Percentiles rank a stretch among this genome's conserved stretches.
phyloP scores from a whole-genome alignment of 2,797 vertebrate species.

The Esox lucius region DNA sequence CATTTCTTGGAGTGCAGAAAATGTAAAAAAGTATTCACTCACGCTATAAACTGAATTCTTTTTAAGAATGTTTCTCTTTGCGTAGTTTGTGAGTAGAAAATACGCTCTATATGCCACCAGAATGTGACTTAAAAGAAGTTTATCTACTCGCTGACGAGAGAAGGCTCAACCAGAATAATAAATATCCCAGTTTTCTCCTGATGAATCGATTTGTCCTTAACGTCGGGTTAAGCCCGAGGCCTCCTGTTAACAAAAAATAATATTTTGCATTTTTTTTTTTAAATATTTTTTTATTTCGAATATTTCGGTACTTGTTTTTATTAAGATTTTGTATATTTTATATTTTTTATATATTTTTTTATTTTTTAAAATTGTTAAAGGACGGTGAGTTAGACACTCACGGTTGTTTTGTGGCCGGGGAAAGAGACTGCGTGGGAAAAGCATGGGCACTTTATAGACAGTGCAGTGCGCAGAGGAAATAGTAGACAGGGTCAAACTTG shows the following conservation, averaged over 20 bases:
- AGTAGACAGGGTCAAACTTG: constrained; percentile 69
- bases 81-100: constrained; percentile 17
- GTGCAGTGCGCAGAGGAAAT: constrained; percentile 68
- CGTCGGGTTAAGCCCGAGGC: constrained; percentile 58
- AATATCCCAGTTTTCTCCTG: constrained; percentile 33
- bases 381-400: constrained; percentile 82
- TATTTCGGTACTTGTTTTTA: constrained; percentile 62
- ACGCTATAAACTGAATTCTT: constrained; percentile 28
- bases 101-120: constrained; percentile 18
- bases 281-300: constrained; percentile 47
- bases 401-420: constrained; percentile 75
- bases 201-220: constrained; percentile 39
- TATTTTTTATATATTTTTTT: constrained; percentile 72
- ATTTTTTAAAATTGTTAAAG: constrained; percentile 73
- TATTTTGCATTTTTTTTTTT: constrained; percentile 63
- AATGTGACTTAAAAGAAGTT: constrained; percentile 21
- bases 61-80: constrained; percentile 5
- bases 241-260: constrained; percentile 43
- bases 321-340: constrained; percentile 77
- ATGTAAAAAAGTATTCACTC: constrained; percentile 31
- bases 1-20: constrained; percentile 72
- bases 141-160: constrained; percentile 28
- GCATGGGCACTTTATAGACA: constrained; percentile 79
- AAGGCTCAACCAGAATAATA: constrained; percentile 15
- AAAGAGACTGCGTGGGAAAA: constrained; percentile 76